Conservation (phyloP, 2,113 vertebrate species). For the Entelurus aequoreus region DNA sequence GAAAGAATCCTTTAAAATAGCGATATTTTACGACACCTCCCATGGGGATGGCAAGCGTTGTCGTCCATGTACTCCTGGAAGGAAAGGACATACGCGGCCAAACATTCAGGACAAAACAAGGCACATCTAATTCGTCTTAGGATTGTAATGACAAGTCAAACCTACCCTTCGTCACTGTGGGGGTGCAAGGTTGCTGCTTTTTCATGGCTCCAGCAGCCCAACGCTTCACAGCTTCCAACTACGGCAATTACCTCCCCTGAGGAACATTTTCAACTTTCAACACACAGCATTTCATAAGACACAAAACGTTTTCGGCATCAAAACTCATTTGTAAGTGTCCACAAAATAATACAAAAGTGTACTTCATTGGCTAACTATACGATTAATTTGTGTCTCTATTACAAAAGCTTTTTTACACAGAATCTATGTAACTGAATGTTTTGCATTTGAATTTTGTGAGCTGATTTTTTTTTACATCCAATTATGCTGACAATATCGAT, state of each 20-base stretch:
- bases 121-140: background rate
- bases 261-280: background rate
- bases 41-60: constrained; percentile 69
- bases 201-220: constrained; percentile 86
- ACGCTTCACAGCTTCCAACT: constrained; percentile 82
- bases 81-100: background rate
- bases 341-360: too few relatives aligned
- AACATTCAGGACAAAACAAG: background rate
- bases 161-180: constrained; percentile 68
- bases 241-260: constrained; percentile 88
- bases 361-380: too few relatives aligned
- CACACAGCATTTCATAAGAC: too few relatives aligned
- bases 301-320: too few relatives aligned
- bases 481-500: too few relatives aligned
- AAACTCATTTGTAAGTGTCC: too few relatives aligned
- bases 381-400: too few relatives aligned
- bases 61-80: constrained; percentile 78
- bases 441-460: too few relatives aligned
- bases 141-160: background rate
- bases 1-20: constrained; percentile 88
- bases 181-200: constrained; percentile 76
- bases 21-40: constrained; percentile 79
- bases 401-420: too few relatives aligned
- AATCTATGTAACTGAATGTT: too few relatives aligned
- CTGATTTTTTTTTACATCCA: too few relatives aligned